Evolutionary conservation across 2,113 vertebrate species (phyloP).

Genomic region (Gobius niger): DNA sequence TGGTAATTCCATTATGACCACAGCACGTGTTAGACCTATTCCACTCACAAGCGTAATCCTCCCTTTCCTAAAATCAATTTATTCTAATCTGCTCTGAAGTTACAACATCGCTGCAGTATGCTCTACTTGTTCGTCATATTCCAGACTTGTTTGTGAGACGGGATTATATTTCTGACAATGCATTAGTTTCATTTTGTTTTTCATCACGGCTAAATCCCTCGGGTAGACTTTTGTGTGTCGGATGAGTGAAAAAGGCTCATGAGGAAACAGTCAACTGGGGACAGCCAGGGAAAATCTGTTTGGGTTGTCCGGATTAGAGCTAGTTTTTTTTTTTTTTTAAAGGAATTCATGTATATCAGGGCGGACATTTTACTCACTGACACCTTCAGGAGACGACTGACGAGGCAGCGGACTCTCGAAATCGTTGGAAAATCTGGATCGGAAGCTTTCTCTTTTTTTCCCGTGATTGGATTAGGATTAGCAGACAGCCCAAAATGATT

Average conservation of each 20-base stretch:
- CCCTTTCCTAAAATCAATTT: not conserved
- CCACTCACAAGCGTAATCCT: not conserved
- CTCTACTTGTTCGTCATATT: not conserved
- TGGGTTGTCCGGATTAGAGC: conserved; percentile 60
- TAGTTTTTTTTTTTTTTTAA: conserved; percentile 1
- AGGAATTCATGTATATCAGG: conserved; percentile 37
- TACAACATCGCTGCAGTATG: conserved; percentile 1
- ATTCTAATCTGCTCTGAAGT: not conserved
- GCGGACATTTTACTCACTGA: conserved; percentile 43
- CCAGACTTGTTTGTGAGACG: conserved; percentile 40
- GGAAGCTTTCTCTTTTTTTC: conserved; percentile 1
- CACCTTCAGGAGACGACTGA: conserved; percentile 28
- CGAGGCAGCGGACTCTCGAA: not conserved
- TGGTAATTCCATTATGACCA: too few species aligned
- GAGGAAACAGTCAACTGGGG: conserved; percentile 23
- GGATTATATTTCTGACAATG: conserved; percentile 60
- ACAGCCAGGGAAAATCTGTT: conserved; percentile 59
- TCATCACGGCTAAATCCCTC: conserved; percentile 51
- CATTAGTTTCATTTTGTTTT: conserved; percentile 37
- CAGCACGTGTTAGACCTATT: not conserved
- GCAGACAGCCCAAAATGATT: conserved; percentile 77
- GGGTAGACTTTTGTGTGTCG: conserved; percentile 38
- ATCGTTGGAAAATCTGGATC: not conserved
- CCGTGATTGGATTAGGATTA: conserved; percentile 7
- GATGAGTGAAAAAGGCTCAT: conserved; percentile 13